A percentile compares a stretch with the other conserved stretches of the same genome.
Conservation (phyloP, 1,140 invertebrate genomes). For the Elysia chlorotica region DNA sequence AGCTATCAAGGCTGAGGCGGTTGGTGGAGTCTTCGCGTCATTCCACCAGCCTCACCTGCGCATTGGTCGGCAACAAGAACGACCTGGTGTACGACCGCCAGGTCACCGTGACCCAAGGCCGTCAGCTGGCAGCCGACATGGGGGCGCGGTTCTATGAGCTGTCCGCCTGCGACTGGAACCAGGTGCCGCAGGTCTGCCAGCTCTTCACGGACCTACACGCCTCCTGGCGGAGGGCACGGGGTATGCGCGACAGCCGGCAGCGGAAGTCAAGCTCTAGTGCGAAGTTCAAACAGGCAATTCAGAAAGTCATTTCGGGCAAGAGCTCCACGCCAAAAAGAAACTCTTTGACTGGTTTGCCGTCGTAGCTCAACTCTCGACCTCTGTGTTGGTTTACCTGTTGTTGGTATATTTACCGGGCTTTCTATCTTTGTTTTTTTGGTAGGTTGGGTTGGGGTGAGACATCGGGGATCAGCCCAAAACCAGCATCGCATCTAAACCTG, state of each 20-base stretch:
- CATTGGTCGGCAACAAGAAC: slow-evolving; percentile 86
- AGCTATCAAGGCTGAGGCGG: slow-evolving; percentile 78
- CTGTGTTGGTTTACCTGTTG: no score
- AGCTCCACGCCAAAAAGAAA: no score
- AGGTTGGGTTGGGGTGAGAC: no score
- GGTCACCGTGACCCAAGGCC: slow-evolving; percentile 80
- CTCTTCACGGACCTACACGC: slow-evolving; percentile 43
- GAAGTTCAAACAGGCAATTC: slow-evolving; percentile 51
- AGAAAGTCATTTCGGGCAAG: slow-evolving; percentile 53
- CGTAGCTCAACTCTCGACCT: no score
- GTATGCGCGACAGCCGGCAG: slow-evolving; percentile 33
- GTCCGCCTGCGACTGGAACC: slow-evolving; percentile 66
- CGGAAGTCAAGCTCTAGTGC: slow-evolving; percentile 46
- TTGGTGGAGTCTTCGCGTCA: slow-evolving; percentile 74
- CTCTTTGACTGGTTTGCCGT: no score
- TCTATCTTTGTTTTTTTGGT: no score
- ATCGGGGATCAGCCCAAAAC: no score
- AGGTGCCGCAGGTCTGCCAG: slow-evolving; percentile 34
- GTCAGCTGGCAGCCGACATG: slow-evolving; percentile 73
- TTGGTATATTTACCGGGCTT: no score
- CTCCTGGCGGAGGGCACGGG: slow-evolving; percentile 26
- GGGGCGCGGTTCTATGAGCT: slow-evolving; percentile 84
- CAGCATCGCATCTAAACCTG: no score
- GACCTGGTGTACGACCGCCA: slow-evolving; percentile 91
- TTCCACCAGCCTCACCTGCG: slow-evolving; percentile 66